Evolutionary conservation across 2,888 invertebrate genomes (phyloP), one percentile per base, ranked within the genome.

Genomic region (Parnassius glacialis): DNA sequence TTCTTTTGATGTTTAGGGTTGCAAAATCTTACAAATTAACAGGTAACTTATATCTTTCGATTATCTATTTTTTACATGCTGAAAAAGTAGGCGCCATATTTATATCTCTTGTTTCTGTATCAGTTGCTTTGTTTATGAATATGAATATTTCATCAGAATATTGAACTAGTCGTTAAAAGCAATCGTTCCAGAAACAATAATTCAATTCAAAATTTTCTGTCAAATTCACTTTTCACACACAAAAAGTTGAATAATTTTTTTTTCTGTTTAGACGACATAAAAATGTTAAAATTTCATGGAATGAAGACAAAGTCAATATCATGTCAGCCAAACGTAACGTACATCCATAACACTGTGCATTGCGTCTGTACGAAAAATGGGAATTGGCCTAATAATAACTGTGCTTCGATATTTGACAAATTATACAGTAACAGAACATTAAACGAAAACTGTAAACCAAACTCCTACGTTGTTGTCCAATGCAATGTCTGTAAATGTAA

Each of bases 401-500:
- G 87, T 25, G 52, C 60, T 5, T 3, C 53, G 50, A 10, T 52
- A 45, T 61, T 70, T 59, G 43, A 16, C 45, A 52, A 64, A 44
- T 11, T 9, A 44, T 13, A 52, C 47, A 58, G 60, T 13, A 34
- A 43, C 9, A 55, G 45, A 11, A 47, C 42, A 25, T 51, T 59
- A 7, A 67, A 70, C 51, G 50, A 66, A 13, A 64, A 62, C 10
- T 89, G 89, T 62, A 59, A 73, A 61, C 82, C 85, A 2, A 66
- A 81, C 12, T 65, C 74, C 0, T 87, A 81, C 54, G 68, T 81
- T 0, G 59, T 65, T 7, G 59, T 81, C 1, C 81, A 79, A 45
- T 88, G 89, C 59, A 89, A 88, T 52, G 67, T 88, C 1, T 89
- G 89, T 60, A 71, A 74, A 47, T 89, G 89, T 68, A 74, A 72